These are phyloP conservation scores for Liolophura sinensis DNA, from an alignment of 1,140 invertebrate species.

Conservation along the genomic window DNA sequence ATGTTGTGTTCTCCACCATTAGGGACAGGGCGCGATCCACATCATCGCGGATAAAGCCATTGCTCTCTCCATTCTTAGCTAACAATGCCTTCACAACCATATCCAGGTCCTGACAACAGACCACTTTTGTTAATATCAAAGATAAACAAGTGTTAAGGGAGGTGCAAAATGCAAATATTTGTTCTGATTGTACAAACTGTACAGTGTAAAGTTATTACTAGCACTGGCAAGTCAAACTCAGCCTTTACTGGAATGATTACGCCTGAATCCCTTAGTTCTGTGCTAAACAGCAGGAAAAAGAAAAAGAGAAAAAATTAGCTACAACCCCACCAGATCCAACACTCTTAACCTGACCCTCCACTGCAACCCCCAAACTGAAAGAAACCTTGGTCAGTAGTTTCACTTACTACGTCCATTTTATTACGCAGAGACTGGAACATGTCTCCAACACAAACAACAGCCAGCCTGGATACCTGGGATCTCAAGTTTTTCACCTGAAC, in stretches of 20 bases:
- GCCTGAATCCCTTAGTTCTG: not conserved
- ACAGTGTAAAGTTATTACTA: not conserved
- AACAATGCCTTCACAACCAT: conserved; percentile 79
- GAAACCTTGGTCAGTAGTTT: not conserved
- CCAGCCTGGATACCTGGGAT: conserved; percentile 85
- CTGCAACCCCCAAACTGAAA: not conserved
- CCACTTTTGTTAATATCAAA: not conserved
- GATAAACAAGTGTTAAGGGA: not conserved
- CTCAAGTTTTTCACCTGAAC: conserved; percentile 74
- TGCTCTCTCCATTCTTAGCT: conserved; percentile 87
- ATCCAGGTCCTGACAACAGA: conserved; percentile 74
- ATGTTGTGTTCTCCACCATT: conserved; percentile 71
- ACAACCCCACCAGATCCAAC: too few species aligned
- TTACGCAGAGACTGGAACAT: conserved; percentile 73
- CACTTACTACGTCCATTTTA: conserved; percentile 74
- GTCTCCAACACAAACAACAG: conserved; percentile 78
- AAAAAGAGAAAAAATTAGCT: too few species aligned
- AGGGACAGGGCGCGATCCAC: conserved; percentile 78
- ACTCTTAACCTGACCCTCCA: not conserved
- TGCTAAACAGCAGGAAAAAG: too few species aligned
- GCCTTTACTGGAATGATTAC: not conserved
- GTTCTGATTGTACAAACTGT: not conserved
- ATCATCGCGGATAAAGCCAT: conserved; percentile 87
- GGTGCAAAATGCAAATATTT: not conserved
- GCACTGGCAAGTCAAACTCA: not conserved